Evolutionary conservation across 2,888 invertebrate species (phyloP), one percentile per base, ranked within the genome.

Genomic region (Drosophila incognita): DNA sequence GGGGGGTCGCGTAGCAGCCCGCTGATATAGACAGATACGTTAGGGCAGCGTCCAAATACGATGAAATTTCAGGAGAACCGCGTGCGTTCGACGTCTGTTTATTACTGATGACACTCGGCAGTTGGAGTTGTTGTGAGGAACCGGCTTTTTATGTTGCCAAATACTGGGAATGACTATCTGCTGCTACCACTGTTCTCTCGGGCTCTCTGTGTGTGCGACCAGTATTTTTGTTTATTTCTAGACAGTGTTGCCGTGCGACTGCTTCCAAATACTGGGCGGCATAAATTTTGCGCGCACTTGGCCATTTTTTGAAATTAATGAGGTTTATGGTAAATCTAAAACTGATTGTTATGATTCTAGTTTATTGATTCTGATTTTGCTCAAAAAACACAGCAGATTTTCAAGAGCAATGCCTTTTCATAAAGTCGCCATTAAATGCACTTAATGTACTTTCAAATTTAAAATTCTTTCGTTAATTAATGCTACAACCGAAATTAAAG

Each of bases 81-180:
- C 60, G 80, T 81, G 75, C 81, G 74, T 79, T 83, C 81, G 80
- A 79, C 64, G 86, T 87, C 81, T 83, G 86, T 82, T 81, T 82
- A 80, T 83, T 87, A 91, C 91, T 92, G 83, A 80, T 69, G 64
- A 48, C 54, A 59, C 53, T 36, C 74, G 76, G 70, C 79, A 68
- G 76, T 75, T 74, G 83, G 73, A 74, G 79, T 81, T 79, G 68
- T 67, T 71, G 67, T 69, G 82, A 72, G 72, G 69, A 81, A 81
- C 80, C 81, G 81, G 80, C 81, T 73, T 81, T 79, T 82, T 46
- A 52, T 67, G 76, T 52, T 71, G 67, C 31, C 40, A 62, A 61
- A 82, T 75, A 79, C 79, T 79, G 79, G 82, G 79, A 64, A 81
- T 36, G 51, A 36, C 21, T 31, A 10, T 33, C 57, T 11, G 21